Evolutionary conservation across 1,140 invertebrate species (phyloP), one percentile per base, ranked within the genome.

Genomic region (Frieseomelitta varia): DNA sequence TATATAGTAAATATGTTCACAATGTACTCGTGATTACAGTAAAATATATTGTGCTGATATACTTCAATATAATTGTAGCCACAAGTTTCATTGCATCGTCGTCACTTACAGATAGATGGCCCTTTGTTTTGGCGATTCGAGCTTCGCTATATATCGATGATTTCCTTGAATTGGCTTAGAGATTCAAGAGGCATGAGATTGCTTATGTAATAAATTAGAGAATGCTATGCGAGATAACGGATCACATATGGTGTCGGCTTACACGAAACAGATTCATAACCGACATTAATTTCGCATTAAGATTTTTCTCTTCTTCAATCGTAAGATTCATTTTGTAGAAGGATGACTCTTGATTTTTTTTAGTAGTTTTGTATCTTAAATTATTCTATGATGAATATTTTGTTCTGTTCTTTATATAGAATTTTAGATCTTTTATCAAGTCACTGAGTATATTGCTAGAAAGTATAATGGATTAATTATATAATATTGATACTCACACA

Each of bases 181-280:
- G 72, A 80, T 71, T 73, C 65, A 81, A 84, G 82, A 74, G 78
- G 74, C 61, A 15, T 21, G 51, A 17, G 39, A 85, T 86, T 89
- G 86, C 85, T 90, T 90, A 85, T 68, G 79, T 77, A 87, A 89
- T 89, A 89, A 90, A 90, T 90, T 90, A 86, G 80, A 84, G 80
- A 76, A 67, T 67, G 71, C 72, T 69, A 78, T 75, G 76, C 76
- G 74, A 65, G 76, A 85, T 85, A 81, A 79, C 73, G n/a, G 82
- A 86, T 78, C 84, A 80, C 86, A 90, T 86, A 77, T 89, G 90
- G 88, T 79, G 86, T 90, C 86, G 81, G 85, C 81, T 82, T 87
- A 89, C 87, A 88, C 83, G 85, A 89, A 89, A 78, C 88, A 89
- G 89, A 89, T 85, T 86, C 85, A 85, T 78, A 79, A 73, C 56